Base-by-base conservation (phyloP, 2,888 invertebrate species). In the Nymphalis polychloros region DNA sequence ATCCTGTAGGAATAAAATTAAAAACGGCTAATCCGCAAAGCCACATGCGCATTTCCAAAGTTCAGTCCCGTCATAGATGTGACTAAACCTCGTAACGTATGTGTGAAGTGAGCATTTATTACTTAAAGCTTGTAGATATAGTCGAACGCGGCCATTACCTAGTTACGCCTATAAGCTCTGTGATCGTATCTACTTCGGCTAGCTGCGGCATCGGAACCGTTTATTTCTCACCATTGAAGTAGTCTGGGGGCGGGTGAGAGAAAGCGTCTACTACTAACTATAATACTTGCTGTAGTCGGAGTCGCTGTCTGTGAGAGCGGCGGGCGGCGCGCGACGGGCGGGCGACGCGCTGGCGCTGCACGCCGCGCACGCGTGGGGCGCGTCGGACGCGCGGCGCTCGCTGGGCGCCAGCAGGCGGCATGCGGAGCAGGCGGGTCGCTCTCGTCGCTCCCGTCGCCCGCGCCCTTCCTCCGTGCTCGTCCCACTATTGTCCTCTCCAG, bases 251-350 rank as follows among this genome's bases (percentile, higher is more conserved):
- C 80, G 78, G 84, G 84, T 81, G 85, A 82, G 82, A 78, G 75
- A 76, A 90, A 92, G 92, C 91, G 82, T 83, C 91, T 90, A 91
- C 89, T 84, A 91, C 92, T 91, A 91, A 92, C 92, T 91, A 89
- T 92, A 92, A 92, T 92, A 92, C 91, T 92, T 92, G 91, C 92
- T 92, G 91, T 91, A 92, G 89, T 92, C 92, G 85, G 90, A 90
- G 81, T 91, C 91, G 83, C 84, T 85, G 80, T 89, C 89, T 60
- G 87, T 79, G 72, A 77, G 52, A 8, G 52, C 72, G 71, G 74
- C 69, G 63, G 77, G 68, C 66, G 77, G 71, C 60, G 74, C 68
- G 60, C 75, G 71, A 17, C 77, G 69, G 19, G 67, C 64, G 52
- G 67, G 53, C 6, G 55, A 27, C 4, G 62, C 8, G 23, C 74